A percentile compares a stretch with the other conserved stretches of the same genome.
These are phyloP conservation scores for Melanchra persicariae DNA, from an alignment of 2,888 invertebrate species.

Conservation along the genomic window DNA sequence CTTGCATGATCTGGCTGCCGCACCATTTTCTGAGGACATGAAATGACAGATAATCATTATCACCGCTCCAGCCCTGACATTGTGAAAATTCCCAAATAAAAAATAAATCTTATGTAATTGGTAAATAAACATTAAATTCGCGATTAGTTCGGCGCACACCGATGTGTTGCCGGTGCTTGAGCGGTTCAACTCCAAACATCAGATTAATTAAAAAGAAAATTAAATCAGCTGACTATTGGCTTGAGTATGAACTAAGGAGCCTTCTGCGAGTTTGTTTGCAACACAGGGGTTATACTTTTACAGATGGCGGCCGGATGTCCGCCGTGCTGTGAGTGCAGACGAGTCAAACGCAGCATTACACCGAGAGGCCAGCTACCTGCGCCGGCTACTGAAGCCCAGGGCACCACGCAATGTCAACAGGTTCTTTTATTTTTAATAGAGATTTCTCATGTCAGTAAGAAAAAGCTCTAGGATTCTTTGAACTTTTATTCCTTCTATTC, in stretches of 20 bases:
- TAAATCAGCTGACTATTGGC: not conserved
- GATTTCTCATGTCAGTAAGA: not conserved
- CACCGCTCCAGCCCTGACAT: too few relatives aligned
- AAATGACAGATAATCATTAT: not conserved
- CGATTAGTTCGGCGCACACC: too few relatives aligned
- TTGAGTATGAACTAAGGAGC: not conserved
- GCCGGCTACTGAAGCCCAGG: constrained; percentile 76
- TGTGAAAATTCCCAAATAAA: too few relatives aligned
- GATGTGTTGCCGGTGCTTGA: too few relatives aligned
- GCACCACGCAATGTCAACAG: constrained; percentile 79
- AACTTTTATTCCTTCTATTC: too few relatives aligned
- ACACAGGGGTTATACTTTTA: not conserved
- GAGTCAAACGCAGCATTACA: constrained; percentile 79
- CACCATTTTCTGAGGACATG: not conserved
- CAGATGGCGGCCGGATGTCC: constrained; percentile 82
- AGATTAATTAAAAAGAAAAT: too few relatives aligned
- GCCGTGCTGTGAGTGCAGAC: constrained; percentile 85
- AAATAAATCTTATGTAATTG: too few relatives aligned
- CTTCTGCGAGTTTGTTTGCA: too few relatives aligned
- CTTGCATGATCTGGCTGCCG: not conserved
- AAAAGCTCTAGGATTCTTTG: not conserved
- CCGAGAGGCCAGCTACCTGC: constrained; percentile 80
- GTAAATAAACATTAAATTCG: too few relatives aligned
- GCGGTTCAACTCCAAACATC: too few relatives aligned
- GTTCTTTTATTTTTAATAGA: constrained; percentile 60